phyloP scores from a whole-genome alignment of 2,888 invertebrate species.

The Isoperla grammatica region DNA sequence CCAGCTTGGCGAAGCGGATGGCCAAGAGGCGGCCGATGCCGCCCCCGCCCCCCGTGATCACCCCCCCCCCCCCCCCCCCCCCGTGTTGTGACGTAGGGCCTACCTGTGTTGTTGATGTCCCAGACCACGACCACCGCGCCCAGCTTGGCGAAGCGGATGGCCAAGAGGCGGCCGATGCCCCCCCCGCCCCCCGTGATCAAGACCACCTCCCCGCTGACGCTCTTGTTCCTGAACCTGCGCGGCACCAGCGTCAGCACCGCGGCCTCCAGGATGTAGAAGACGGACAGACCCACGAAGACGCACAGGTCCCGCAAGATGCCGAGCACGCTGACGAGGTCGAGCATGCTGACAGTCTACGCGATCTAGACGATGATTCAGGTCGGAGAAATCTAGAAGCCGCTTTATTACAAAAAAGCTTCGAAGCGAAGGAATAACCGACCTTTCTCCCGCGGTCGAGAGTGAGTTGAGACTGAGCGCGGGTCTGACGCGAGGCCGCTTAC shows the following conservation, averaged over 20 bases:
- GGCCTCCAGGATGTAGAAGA: constrained; percentile 50
- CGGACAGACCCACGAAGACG: constrained; percentile 48
- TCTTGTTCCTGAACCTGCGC: constrained; percentile 59
- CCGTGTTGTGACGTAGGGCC: no score
- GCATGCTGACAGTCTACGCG: no score
- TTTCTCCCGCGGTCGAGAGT: no score
- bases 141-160: constrained; percentile 58
- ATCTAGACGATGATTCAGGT: no score
- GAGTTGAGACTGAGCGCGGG: no score
- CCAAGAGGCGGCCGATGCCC: constrained; percentile 67
- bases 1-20: constrained; percentile 62
- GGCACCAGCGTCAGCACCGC: constrained; percentile 49
- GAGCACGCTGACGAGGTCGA: no score
- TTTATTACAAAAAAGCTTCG: no score
- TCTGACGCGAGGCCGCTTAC: no score
- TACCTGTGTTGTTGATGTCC: constrained; percentile 83
- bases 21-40: constrained; percentile 67
- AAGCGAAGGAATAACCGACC: no score
- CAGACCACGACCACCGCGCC: constrained; percentile 79
- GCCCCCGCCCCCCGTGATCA: constrained; percentile 86
- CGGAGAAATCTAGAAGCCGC: no score
- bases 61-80: constrained; percentile 66
- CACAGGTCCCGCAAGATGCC: constrained; percentile 35
- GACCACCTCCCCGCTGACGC: constrained; percentile 68
- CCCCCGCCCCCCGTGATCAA: constrained; percentile 87